Percentiles rank a stretch among this genome's conserved stretches.
phyloP scores from a whole-genome alignment of 2,113 vertebrate species.

The Platichthys flesus region DNA sequence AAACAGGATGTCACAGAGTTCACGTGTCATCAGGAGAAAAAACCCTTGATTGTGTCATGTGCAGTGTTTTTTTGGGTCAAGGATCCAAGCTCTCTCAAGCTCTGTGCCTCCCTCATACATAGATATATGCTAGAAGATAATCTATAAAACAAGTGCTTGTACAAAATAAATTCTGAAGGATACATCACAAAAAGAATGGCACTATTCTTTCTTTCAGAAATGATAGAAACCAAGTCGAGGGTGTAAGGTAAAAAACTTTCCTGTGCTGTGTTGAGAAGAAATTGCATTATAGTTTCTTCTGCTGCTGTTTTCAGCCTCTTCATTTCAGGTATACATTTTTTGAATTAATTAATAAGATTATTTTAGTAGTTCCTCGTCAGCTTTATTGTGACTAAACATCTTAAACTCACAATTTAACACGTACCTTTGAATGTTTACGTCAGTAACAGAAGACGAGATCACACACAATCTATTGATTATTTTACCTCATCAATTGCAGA shows the following conservation, averaged over 20 bases:
- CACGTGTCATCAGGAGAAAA: background rate
- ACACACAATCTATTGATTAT: background rate
- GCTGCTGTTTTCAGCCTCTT: background rate
- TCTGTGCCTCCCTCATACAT: too few relatives aligned
- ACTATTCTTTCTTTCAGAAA: background rate
- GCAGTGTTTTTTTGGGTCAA: too few relatives aligned
- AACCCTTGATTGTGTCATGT: background rate
- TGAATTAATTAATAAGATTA: too few relatives aligned
- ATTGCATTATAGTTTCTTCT: background rate
- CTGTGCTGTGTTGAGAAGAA: background rate
- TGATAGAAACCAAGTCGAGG: too few relatives aligned
- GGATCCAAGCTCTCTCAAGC: too few relatives aligned
- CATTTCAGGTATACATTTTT: too few relatives aligned
- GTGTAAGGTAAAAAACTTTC: too few relatives aligned
- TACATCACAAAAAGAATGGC: background rate
- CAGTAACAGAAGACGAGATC: background rate
- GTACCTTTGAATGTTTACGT: background rate
- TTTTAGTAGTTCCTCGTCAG: background rate
- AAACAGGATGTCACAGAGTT: background rate
- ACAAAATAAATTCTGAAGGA: too few relatives aligned
- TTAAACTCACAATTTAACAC: background rate
- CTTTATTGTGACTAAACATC: background rate
- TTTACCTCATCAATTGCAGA: constrained; percentile 94
- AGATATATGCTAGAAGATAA: too few relatives aligned
- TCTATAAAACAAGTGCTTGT: too few relatives aligned